phyloP scores from a whole-genome alignment of 2,888 invertebrate species.

The Nomada fabriciana region DNA sequence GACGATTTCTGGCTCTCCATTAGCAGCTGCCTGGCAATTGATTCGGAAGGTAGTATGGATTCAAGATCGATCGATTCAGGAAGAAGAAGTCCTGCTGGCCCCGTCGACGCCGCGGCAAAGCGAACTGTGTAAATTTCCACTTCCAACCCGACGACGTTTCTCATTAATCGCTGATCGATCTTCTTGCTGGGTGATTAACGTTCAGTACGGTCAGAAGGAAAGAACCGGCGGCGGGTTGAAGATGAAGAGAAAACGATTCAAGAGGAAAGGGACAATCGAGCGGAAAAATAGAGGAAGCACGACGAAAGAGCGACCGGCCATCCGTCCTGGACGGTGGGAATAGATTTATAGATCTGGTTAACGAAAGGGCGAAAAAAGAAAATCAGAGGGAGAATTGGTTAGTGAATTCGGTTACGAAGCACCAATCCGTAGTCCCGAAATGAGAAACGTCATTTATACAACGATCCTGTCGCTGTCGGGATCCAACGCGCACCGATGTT shows the following conservation, averaged over 20 bases:
- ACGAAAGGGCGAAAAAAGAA: conserved; percentile 7
- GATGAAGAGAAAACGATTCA: conserved; percentile 62
- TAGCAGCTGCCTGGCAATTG: conserved; percentile 32
- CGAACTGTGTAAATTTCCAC: conserved; percentile 71
- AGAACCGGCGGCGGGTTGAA: conserved; percentile 28
- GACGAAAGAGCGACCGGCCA: conserved; percentile 17
- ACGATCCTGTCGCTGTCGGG: not conserved
- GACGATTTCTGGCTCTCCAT: conserved; percentile 52
- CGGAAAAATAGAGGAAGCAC: conserved; percentile 33
- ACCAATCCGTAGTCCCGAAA: not conserved
- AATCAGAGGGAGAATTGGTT: not conserved
- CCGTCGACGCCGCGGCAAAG: conserved; percentile 49
- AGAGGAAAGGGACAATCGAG: conserved; percentile 46
- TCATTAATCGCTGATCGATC: conserved; percentile 75
- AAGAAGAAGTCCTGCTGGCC: conserved; percentile 41
- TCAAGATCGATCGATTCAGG: conserved; percentile 62
- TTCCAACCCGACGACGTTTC: conserved; percentile 68
- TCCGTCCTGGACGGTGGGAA: not conserved
- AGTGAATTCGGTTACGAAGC: conserved; percentile 1
- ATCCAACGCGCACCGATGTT: conserved; percentile 12
- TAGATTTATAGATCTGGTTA: conserved; percentile 44
- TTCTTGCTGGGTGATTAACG: conserved; percentile 70
- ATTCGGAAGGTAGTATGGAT: conserved; percentile 59
- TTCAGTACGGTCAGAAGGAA: conserved; percentile 53
- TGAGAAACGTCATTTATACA: not conserved